Base-by-base conservation (phyloP, 2,888 invertebrate genomes). In the Pomacea canaliculata region DNA sequence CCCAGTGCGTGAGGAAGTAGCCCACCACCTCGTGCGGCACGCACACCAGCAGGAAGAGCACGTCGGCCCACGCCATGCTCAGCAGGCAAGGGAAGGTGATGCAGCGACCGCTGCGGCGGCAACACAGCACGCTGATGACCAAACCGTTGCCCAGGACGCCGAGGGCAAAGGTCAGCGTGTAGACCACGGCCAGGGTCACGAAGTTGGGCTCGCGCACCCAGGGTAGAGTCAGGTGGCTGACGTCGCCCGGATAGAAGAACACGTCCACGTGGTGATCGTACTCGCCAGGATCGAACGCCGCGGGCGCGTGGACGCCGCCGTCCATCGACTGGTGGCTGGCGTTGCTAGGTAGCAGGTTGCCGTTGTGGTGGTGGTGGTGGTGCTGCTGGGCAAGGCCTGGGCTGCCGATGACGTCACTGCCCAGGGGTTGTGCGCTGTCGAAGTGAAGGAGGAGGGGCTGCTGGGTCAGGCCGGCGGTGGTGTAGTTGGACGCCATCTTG, bases 131-230 rank as follows among this genome's bases (percentile, higher is more conserved):
- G 59, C 87, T 87, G 67, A 92, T 91, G 19, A 92, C 92, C 10
- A 91, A 82, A 3, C 88, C 80, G 85, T 92, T 92, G 5, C 92
- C 92, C 7, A 90, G 79, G 16, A 92, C 85, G 4, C 92, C 92
- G 19, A 92, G 79, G 18, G 72, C 9, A 92, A 91, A 70, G 85
- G 83, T 16, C 77, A 80, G 27, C 65, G 85, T 84, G 78, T 89
- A 88, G 8, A 87, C 81, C 4, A 83, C 73, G 8, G 85, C 83
- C 16, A 87, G 81, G 2, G 89, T 88, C n/a, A 87, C 78, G 71
- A 87, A 85, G 77, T 87, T 85, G 10, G 86, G 84, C 66, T 85
- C 84, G 16, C 79, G 74, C 8, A 84, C 70, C 82, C 83, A 83
- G 19, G 83, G 83, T 48, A 82, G 78, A 9, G 70, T 71, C 63